Percentiles rank a stretch among this genome's conserved stretches.
Evolutionary conservation across 2,888 invertebrate species (phyloP).

Genomic region (Rambutsinella grinnellia): DNA sequence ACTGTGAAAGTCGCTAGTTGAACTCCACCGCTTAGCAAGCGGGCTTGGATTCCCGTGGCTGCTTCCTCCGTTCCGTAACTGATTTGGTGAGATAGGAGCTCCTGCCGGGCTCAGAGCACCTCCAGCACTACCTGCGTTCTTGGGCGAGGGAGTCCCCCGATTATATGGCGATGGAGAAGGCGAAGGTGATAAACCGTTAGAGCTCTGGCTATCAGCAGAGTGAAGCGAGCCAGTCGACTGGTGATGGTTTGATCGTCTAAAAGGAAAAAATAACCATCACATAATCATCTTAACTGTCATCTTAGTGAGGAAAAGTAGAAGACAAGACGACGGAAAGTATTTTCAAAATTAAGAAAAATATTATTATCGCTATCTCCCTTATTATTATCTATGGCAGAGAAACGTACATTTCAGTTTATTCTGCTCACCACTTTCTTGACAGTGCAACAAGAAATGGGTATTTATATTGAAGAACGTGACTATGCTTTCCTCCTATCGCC

Average conservation of each 20-base stretch:
- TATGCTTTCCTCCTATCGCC: too few relatives aligned
- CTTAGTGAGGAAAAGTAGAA: not conserved
- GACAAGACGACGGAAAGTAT: slow-evolving; percentile 5
- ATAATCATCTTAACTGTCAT: too few relatives aligned
- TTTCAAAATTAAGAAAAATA: slow-evolving; percentile 41
- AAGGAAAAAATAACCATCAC: slow-evolving; percentile 24
- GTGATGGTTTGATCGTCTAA: slow-evolving; percentile 82
- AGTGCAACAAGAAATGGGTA: too few relatives aligned
- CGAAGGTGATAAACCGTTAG: slow-evolving; percentile 86
- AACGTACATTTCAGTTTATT: too few relatives aligned
- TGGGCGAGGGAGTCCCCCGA: slow-evolving; percentile 66
- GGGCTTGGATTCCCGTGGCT: slow-evolving; percentile 64
- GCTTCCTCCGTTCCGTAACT: slow-evolving; percentile 63
- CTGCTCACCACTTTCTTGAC: too few relatives aligned
- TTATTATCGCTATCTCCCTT: too few relatives aligned
- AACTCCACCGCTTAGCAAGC: slow-evolving; percentile 82
- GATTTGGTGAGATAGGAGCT: slow-evolving; percentile 50
- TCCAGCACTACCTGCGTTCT: slow-evolving; percentile 50
- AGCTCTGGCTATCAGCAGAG: slow-evolving; percentile 83
- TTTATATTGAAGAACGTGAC: too few relatives aligned
- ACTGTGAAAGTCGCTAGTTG: slow-evolving; percentile 82
- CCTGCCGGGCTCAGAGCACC: slow-evolving; percentile 41
- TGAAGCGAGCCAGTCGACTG: slow-evolving; percentile 86
- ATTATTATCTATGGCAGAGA: too few relatives aligned
- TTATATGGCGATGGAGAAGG: slow-evolving; percentile 73